Conservation (phyloP, 2,888 invertebrate genomes). For the Hydrotaea diabolus region DNA sequence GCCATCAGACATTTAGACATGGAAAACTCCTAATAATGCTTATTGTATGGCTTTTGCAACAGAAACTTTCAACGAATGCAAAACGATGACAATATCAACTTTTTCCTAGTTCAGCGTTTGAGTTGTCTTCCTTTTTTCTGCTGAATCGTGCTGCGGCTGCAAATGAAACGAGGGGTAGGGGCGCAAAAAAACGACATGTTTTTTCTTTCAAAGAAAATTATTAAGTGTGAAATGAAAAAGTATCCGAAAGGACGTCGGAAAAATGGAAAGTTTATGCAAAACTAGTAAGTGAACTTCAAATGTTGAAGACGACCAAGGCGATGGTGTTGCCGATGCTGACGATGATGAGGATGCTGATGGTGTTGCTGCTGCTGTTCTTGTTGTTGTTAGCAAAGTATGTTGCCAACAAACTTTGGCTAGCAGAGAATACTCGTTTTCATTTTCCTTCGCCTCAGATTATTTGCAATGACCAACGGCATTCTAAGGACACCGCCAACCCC, state of each 20-base stretch:
- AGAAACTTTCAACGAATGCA: constrained; percentile 9
- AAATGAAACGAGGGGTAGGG: background rate
- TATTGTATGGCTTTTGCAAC: constrained; percentile 17
- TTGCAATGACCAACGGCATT: constrained; percentile 15
- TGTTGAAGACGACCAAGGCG: background rate
- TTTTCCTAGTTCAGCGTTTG: background rate
- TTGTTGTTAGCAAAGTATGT: constrained; percentile 23
- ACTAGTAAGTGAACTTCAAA: constrained; percentile 7
- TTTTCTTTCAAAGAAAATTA: constrained; percentile 25
- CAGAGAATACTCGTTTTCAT: background rate
- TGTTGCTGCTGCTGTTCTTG: too few species aligned
- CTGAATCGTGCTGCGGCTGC: background rate
- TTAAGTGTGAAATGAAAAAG: constrained; percentile 37
- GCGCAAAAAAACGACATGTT: background rate
- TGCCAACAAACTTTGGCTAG: constrained; percentile 8
- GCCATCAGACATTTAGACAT: constrained; percentile 9
- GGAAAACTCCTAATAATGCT: constrained; percentile 30
- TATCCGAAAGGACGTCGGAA: constrained; percentile 13
- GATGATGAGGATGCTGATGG: background rate
- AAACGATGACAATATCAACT: constrained; percentile 25
- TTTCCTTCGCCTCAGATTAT: background rate
- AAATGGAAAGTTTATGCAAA: constrained; percentile 26
- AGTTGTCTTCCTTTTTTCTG: background rate
- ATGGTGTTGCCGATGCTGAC: background rate
- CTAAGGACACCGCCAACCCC: background rate